Conservation (phyloP, 2,797 vertebrate genomes). For the Sebastes hopkinsi region DNA sequence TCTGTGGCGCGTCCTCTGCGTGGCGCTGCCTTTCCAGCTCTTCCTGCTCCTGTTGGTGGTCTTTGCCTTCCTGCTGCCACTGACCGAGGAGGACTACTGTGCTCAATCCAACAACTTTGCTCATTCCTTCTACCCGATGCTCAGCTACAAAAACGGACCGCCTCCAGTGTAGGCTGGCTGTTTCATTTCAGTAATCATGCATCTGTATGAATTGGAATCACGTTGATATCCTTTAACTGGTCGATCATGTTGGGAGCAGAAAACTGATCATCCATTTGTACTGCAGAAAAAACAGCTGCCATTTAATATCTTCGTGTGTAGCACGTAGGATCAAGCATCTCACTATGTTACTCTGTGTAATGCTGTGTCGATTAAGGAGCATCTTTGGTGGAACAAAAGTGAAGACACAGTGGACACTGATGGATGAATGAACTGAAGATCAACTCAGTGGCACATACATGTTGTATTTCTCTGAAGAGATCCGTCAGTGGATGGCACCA, state of each 20-base stretch:
- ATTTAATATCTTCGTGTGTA: slow-evolving; percentile 55
- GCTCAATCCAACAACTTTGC: slow-evolving; percentile 93
- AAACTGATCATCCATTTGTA: slow-evolving; percentile 52
- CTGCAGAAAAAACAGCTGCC: slow-evolving; percentile 55
- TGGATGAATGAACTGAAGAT: slow-evolving; percentile 21
- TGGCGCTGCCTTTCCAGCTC: slow-evolving; percentile 92
- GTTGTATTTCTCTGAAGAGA: slow-evolving; percentile 41
- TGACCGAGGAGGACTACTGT: slow-evolving; percentile 92
- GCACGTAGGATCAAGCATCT: slow-evolving; percentile 54
- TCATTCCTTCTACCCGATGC: slow-evolving; percentile 94
- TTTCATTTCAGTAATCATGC: slow-evolving; percentile 16
- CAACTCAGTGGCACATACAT: slow-evolving; percentile 6
- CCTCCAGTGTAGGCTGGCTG: slow-evolving; percentile 87
- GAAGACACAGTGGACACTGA: slow-evolving; percentile 44
- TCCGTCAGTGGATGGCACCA: slow-evolving; percentile 58
- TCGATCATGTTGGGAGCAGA: slow-evolving; percentile 25
- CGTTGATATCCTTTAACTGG: slow-evolving; percentile 1
- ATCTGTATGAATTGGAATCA: slow-evolving; percentile 14
- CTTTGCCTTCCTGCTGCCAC: slow-evolving; percentile 89
- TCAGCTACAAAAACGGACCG: slow-evolving; percentile 94
- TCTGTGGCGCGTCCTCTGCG: slow-evolving; percentile 89
- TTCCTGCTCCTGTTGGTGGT: slow-evolving; percentile 89
- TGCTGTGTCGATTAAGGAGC: slow-evolving; percentile 34
- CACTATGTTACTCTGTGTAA: slow-evolving; percentile 48
- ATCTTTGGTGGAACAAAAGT: slow-evolving; percentile 34